Conservation (phyloP, 2,797 vertebrate species). For the Lophius americanus region DNA sequence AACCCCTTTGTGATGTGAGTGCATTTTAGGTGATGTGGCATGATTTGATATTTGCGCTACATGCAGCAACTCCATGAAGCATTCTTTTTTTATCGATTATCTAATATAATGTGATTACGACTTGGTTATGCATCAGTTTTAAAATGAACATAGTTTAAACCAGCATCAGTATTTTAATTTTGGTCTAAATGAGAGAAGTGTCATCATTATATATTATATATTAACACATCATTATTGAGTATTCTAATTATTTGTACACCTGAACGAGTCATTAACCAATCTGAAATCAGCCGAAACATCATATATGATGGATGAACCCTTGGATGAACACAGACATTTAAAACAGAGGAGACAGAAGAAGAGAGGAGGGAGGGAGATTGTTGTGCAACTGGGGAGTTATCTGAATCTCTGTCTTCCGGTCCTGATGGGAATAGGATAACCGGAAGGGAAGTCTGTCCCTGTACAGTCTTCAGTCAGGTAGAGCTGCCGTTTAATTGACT, state of each 20-base stretch:
- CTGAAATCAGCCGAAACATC: slow-evolving; percentile 19
- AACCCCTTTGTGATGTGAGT: too few relatives aligned
- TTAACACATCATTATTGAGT: too few relatives aligned
- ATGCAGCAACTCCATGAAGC: not conserved
- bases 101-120: too few relatives aligned
- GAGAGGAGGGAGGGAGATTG: slow-evolving; percentile 11
- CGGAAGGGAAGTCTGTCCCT: slow-evolving; percentile 38
- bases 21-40: too few relatives aligned
- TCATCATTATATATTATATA: too few relatives aligned
- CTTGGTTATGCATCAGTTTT: too few relatives aligned
- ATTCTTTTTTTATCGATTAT: not conserved
- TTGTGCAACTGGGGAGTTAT: slow-evolving; percentile 12
- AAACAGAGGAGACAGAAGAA: slow-evolving; percentile 6
- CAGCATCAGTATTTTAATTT: too few relatives aligned
- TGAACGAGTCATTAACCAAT: slow-evolving; percentile 27
- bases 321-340: slow-evolving; percentile 18
- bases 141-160: too few relatives aligned
- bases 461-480: slow-evolving; percentile 46
- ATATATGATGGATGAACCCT: slow-evolving; percentile 2
- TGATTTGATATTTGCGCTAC: not conserved
- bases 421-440: slow-evolving; percentile 33
- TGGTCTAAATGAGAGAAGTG: not conserved
- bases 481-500: slow-evolving; percentile 59
- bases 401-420: slow-evolving; percentile 18
- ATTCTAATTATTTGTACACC: not conserved